These are phyloP conservation scores for Pelobates fuscus DNA, from an alignment of 2,113 vertebrate species.

Conservation along the genomic window DNA sequence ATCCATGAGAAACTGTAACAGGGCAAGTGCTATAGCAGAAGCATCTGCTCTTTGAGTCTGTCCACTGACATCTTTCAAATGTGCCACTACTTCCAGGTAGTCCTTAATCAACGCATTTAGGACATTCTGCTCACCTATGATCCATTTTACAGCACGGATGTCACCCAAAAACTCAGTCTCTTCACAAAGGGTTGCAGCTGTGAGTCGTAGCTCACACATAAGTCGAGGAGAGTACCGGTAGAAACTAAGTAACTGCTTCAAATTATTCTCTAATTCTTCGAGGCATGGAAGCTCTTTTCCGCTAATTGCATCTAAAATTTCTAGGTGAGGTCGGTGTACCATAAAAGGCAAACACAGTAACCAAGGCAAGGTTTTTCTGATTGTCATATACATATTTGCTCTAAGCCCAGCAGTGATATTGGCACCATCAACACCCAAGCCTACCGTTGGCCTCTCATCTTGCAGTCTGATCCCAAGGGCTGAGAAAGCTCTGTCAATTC, in stretches of 20 bases:
- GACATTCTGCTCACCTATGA: slow-evolving; percentile 93
- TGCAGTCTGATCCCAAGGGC: slow-evolving; percentile 83
- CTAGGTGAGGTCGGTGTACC: slow-evolving; percentile 90
- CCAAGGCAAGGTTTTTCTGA: slow-evolving; percentile 91
- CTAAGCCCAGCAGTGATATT: slow-evolving; percentile 83
- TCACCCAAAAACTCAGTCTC: slow-evolving; percentile 93
- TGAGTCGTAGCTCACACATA: slow-evolving; percentile 85
- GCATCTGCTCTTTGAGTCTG: slow-evolving; percentile 90
- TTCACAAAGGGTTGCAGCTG: slow-evolving; percentile 86
- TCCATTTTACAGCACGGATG: slow-evolving; percentile 89
- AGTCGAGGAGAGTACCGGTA: slow-evolving; percentile 93
- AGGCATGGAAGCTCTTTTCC: slow-evolving; percentile 92
- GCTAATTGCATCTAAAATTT: slow-evolving; percentile 90
- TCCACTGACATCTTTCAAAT: slow-evolving; percentile 89
- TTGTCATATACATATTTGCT: slow-evolving; percentile 83
- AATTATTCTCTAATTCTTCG: slow-evolving; percentile 92
- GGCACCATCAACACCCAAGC: slow-evolving; percentile 86
- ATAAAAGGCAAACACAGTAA: slow-evolving; percentile 91
- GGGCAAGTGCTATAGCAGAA: slow-evolving; percentile 87
- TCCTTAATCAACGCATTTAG: slow-evolving; percentile 96
- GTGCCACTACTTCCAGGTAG: slow-evolving; percentile 91
- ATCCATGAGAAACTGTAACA: slow-evolving; percentile 94
- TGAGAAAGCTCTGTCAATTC: slow-evolving; percentile 84
- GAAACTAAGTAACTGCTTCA: slow-evolving; percentile 93
- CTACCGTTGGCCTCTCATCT: slow-evolving; percentile 83